phyloP scores from a whole-genome alignment of 2,113 vertebrate species.

The Anarhynchus alexandrinus region DNA sequence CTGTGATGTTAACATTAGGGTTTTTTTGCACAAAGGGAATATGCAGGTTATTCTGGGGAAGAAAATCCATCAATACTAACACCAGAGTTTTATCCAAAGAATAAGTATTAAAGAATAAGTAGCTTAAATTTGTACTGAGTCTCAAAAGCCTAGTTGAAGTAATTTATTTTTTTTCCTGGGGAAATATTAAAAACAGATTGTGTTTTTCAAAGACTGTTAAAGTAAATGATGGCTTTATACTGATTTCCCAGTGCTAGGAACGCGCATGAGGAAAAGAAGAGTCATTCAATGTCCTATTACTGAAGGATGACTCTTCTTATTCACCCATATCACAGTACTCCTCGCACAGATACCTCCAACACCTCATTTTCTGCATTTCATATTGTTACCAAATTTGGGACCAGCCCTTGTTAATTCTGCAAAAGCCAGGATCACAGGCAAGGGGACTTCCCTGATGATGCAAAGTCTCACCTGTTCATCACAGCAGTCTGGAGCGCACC shows the following conservation, averaged over 20 bases:
- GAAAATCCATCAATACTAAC: not conserved
- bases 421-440: not conserved
- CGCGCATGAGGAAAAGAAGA: not conserved
- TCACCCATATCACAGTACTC: not conserved
- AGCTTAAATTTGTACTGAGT: not conserved
- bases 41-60: not conserved
- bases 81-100: not conserved
- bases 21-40: not conserved
- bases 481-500: not conserved
- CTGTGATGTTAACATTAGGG: not conserved
- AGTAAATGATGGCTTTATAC: not conserved
- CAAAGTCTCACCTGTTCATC: not conserved
- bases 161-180: not conserved
- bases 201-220: not conserved
- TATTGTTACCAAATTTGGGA: not conserved
- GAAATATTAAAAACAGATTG: not conserved
- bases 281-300: not conserved
- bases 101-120: not conserved
- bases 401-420: not conserved
- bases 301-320: not conserved
- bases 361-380: not conserved
- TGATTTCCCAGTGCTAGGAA: not conserved
- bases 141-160: not conserved
- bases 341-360: not conserved
- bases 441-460: accelerated